Base-by-base conservation (phyloP, 2,888 invertebrate species). In the Magallana nippona region DNA sequence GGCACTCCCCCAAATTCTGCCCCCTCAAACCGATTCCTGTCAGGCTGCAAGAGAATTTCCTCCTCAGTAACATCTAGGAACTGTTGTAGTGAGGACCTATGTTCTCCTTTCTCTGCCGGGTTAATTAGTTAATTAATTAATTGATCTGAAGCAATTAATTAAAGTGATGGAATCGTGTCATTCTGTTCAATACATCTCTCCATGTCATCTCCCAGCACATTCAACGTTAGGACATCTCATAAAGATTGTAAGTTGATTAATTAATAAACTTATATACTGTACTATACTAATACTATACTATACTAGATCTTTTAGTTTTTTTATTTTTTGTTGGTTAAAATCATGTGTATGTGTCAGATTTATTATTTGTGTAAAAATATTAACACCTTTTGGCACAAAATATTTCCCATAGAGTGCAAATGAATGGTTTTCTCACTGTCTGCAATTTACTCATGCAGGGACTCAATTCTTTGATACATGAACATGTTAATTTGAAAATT, bases 141-240 rank as follows among this genome's bases (percentile, higher is more conserved):
- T 15, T 71, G 71, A 15, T 5, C 17, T 10, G 60, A 60, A 60
- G n/a, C 19, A 60, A 60, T 60, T 15, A 60, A 60, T 60, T 60
- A 60, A 60, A 60, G 44, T 44, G 44, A 90, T 90, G 90, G 90
- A 90, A 90, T 89, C 89, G 89, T 89, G 90, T 90, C 89, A 88
- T 90, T 89, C 90, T 90, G 89, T 89, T 77, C 81, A 58, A 58
- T 81, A 82, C 83, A 80, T 85, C 55, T 58, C 80, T 77, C 77
- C 83, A 15, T 84, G 82, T 84, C 83, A 83, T 63, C 82, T 84
- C 55, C 85, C 86, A 71, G 80, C 82, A 44, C 87, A 90, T 87
- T 89, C 89, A 84, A 89, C 90, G 83, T 87, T 90, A 55, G 88
- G 88, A 86, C 89, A 90, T 83, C 89, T 89, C 79, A 88, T 90